Evolutionary conservation across 2,797 vertebrate species (phyloP).

Genomic region (Girardinus metallicus): DNA sequence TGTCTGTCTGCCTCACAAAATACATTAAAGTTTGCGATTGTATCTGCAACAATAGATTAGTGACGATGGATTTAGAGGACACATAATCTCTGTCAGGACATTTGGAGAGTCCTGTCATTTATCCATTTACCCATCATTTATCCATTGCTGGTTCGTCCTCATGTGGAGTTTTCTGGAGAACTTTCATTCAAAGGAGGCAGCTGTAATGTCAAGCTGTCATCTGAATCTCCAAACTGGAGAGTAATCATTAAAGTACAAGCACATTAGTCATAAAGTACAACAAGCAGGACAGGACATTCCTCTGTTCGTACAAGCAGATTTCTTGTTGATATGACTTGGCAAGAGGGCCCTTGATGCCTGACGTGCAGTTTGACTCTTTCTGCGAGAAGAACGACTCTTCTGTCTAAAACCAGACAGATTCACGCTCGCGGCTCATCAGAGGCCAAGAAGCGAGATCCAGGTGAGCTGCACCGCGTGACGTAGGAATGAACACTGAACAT

Average conservation of each 20-base stretch:
- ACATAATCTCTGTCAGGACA: conserved; percentile 26
- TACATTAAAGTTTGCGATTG: neutral
- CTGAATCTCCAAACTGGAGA: conserved; percentile 23
- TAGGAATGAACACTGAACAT: neutral
- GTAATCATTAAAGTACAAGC: conserved; percentile 15
- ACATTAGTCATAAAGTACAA: neutral
- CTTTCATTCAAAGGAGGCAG: conserved; percentile 15
- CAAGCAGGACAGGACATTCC: conserved; percentile 31
- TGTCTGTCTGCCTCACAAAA: neutral
- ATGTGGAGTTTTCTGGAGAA: conserved; percentile 11
- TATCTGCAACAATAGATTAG: conserved; percentile 30
- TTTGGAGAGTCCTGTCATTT: conserved; percentile 44
- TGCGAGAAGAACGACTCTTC: conserved; percentile 2
- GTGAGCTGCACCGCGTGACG: neutral
- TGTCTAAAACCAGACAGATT: conserved; percentile 4
- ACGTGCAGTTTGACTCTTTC: conserved; percentile 35
- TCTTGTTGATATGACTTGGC: conserved; percentile 62
- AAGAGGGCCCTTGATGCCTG: conserved; percentile 34
- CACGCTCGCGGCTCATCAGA: neutral
- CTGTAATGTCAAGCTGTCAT: conserved; percentile 38
- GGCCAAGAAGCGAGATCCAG: neutral
- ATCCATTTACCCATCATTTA: conserved; percentile 15
- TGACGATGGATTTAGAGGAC: conserved; percentile 21
- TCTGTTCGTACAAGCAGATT: conserved; percentile 57
- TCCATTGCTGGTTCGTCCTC: neutral